Conservation (phyloP, 2,797 vertebrate species). For the Pampus argenteus region DNA sequence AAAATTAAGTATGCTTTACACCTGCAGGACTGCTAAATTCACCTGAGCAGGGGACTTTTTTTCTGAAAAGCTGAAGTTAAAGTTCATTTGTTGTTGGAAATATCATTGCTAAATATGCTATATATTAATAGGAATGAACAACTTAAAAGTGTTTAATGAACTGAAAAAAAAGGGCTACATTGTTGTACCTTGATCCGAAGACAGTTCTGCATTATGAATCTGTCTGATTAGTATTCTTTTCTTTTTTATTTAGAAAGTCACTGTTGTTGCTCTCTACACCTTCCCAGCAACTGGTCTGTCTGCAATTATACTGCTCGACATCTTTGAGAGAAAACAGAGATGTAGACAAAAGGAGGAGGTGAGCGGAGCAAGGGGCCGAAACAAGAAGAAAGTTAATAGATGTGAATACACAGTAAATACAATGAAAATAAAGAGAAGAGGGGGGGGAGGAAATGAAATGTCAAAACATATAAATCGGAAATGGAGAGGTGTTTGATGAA, state of each 20-base stretch:
- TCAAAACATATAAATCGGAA: neutral
- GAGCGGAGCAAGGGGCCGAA: neutral
- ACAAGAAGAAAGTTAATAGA: neutral
- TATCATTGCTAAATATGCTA: conserved; percentile 29
- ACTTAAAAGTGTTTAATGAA: conserved; percentile 9
- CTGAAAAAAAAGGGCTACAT: conserved; percentile 9
- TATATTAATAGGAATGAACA: neutral
- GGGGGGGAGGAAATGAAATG: neutral
- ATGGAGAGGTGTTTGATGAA: conserved; percentile 38
- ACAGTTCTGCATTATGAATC: conserved; percentile 15
- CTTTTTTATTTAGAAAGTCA: neutral
- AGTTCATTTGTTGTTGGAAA: conserved; percentile 50
- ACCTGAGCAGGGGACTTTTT: conserved; percentile 26
- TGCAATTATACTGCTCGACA: neutral
- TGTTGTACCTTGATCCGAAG: conserved; percentile 14
- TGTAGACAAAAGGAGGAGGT: neutral
- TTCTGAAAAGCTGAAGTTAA: conserved; percentile 11
- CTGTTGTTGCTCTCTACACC: neutral
- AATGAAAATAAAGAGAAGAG: neutral
- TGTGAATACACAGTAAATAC: neutral
- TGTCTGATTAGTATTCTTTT: conserved; percentile 12
- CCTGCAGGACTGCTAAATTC: conserved; percentile 16
- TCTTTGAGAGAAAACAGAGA: neutral
- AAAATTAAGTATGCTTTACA: conserved; percentile 20
- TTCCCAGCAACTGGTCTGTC: conserved; percentile 1